Base-by-base conservation (phyloP, 2,888 invertebrate species). In the Emmelina monodactyla region DNA sequence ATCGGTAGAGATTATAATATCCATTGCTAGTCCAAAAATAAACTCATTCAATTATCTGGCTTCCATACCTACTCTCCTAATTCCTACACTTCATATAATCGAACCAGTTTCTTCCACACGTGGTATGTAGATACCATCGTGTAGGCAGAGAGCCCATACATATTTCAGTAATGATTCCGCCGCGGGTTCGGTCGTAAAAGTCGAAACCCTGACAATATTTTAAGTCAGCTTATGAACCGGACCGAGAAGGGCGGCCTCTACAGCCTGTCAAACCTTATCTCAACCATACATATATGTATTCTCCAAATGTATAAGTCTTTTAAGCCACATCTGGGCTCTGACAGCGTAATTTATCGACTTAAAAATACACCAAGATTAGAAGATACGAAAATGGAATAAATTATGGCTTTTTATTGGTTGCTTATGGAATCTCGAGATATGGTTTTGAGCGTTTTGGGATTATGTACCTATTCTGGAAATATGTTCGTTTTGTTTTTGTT, bases 291-390 rank as follows among this genome's bases (percentile, higher is more conserved):
- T n/a, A n/a, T n/a, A n/a, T n/a, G n/a, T n/a, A n/a, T n/a, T n/a
- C n/a, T n/a, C n/a, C n/a, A n/a, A n/a, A n/a, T n/a, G n/a, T n/a
- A n/a, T n/a, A n/a, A n/a, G n/a, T n/a, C n/a, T n/a, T n/a, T n/a
- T n/a, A n/a, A n/a, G n/a, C n/a, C 28, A 62, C 70, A 73, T 68
- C 69, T 75, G 71, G 69, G 71, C 59, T 55, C 50, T 69, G 76
- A 73, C 76, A 75, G 58, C 65, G 67, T 70, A 76, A 76, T 78
- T 78, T 78, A 76, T 76, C 67, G 75, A 63, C 72, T 69, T 65
- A 67, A 73, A 75, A 75, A 72, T 70, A 75, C 58, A 60, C 51
- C 61, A 61, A 73, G 72, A 75, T 75, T 71, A 75, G n/a, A 66
- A 52, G 62, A 61, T 57, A 58, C 71, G 72, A 72, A 75, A 9